Evolutionary conservation across 2,888 invertebrate species (phyloP).

Genomic region (Pristionchus arcanus): DNA sequence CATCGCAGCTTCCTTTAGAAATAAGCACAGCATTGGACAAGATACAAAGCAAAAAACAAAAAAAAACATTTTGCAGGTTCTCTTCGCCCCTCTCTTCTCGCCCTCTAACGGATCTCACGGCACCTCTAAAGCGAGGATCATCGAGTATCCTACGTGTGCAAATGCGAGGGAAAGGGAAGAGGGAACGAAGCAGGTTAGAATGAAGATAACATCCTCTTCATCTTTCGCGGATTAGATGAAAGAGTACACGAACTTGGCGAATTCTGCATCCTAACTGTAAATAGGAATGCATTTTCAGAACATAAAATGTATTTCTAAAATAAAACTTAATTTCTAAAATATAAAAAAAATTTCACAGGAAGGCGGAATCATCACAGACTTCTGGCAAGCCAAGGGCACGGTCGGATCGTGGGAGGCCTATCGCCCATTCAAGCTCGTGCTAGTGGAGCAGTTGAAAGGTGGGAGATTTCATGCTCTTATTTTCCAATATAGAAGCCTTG

Average conservation of each 20-base stretch:
- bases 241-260: background rate
- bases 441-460: constrained; percentile 51
- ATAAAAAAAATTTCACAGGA: background rate
- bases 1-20: no score
- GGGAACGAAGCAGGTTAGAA: constrained; percentile 34
- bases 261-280: no score
- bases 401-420: constrained; percentile 41
- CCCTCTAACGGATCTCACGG: constrained; percentile 33
- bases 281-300: no score
- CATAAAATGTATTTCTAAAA: no score
- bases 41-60: no score
- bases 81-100: constrained; percentile 51
- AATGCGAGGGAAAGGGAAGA: constrained; percentile 20
- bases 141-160: constrained; percentile 17
- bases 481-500: background rate
- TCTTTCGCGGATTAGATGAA: background rate
- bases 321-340: background rate
- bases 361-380: constrained; percentile 33
- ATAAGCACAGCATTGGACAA: no score
- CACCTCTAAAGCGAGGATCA: background rate
- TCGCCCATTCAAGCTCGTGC: background rate
- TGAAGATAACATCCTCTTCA: background rate
- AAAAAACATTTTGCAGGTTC: background rate
- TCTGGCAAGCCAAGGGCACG: constrained; percentile 30
- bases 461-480: background rate